Conservation (phyloP, 2,797 vertebrate species). For the Mormyrus hasselquistii region DNA sequence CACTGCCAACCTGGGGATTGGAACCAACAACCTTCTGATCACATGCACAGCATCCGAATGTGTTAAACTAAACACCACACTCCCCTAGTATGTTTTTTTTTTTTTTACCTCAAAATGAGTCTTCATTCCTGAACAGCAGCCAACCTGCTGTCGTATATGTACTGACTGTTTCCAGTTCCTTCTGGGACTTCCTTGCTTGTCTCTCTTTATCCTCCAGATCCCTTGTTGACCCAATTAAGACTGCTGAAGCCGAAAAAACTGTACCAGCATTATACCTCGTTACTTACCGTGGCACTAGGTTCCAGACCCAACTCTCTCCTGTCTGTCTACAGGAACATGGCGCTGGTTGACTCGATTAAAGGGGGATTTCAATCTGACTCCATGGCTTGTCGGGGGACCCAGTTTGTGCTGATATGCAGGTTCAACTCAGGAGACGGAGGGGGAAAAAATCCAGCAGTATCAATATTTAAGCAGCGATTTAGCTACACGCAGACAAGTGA, state of each 20-base stretch:
- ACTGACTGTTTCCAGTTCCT: conserved; percentile 32
- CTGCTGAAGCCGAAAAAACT: not conserved
- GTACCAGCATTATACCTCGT: not conserved
- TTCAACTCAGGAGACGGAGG: not conserved
- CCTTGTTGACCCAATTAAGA: conserved; percentile 24
- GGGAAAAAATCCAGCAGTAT: not conserved
- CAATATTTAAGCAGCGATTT: not conserved
- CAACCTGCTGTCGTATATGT: not conserved
- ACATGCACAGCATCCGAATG: not conserved
- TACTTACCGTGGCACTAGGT: not conserved
- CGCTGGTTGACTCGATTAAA: not conserved
- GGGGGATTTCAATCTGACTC: not conserved
- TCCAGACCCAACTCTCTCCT: not conserved
- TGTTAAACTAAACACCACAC: not conserved
- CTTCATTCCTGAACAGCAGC: not conserved
- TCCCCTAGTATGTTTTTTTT: not conserved
- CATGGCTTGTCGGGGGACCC: not conserved
- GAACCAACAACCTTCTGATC: not conserved
- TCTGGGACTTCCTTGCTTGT: conserved; percentile 33
- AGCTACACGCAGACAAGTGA: not conserved
- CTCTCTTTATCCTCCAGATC: conserved; percentile 25
- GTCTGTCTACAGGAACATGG: not conserved
- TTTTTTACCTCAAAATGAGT: not conserved
- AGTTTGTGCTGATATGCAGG: not conserved
- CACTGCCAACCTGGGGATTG: not conserved